phyloP scores from a whole-genome alignment of 2,113 vertebrate species.

The Origma solitaria region DNA sequence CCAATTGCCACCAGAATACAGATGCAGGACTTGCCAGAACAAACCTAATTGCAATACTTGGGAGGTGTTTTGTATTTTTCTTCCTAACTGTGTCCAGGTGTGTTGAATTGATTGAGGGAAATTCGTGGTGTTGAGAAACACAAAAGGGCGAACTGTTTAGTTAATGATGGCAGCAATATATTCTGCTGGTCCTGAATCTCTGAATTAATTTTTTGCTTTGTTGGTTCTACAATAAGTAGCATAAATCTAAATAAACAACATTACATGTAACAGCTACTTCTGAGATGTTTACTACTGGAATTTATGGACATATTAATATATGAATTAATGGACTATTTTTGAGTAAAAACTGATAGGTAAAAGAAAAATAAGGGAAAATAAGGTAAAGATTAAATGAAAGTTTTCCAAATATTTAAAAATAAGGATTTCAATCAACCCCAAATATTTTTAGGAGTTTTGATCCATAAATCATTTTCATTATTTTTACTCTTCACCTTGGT shows the following conservation, averaged over 20 bases:
- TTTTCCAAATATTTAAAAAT: neutral
- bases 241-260: neutral
- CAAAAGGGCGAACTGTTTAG: neutral
- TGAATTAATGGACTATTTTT: neutral
- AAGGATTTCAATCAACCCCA: neutral
- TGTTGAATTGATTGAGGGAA: conserved; percentile 42
- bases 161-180: neutral
- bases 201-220: neutral
- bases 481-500: neutral
- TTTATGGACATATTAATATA: neutral
- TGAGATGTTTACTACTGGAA: neutral
- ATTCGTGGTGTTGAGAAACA: neutral
- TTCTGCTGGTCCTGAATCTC: neutral
- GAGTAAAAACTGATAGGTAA: neutral
- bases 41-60: conserved; percentile 50
- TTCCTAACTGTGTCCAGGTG: conserved; percentile 53
- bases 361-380: neutral
- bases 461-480: neutral
- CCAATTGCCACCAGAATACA: conserved; percentile 38
- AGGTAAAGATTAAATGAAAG: neutral
- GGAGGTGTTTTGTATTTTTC: conserved; percentile 46
- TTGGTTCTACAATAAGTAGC: neutral
- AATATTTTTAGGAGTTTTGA: neutral
- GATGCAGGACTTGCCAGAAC: conserved; percentile 40
- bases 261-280: neutral